These are phyloP conservation scores for Carlito syrichta DNA, from an alignment of 2,113 vertebrate species.

Conservation along the genomic window DNA sequence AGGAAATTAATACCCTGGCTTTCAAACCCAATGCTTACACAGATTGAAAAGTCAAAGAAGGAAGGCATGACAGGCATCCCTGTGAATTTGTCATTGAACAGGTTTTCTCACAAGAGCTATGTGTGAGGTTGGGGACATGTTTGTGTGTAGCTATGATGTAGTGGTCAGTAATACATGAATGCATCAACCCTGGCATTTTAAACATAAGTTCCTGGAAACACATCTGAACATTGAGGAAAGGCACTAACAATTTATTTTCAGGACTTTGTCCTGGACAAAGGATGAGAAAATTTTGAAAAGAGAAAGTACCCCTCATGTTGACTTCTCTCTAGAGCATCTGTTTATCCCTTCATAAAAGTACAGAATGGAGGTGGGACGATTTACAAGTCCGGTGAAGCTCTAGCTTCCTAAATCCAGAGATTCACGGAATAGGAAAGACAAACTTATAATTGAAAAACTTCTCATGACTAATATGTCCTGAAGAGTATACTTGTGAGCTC, in stretches of 20 bases:
- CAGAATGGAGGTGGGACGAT: background rate
- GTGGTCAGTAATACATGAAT: background rate
- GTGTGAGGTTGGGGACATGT: background rate
- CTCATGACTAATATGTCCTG: background rate
- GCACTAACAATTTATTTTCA: background rate
- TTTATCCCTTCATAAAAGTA: background rate
- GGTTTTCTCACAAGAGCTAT: background rate
- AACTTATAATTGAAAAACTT: background rate
- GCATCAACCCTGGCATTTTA: background rate
- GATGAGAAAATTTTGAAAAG: background rate
- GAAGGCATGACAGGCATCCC: background rate
- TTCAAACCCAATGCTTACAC: background rate
- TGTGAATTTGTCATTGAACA: background rate
- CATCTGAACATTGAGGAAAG: background rate
- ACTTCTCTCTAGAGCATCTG: background rate
- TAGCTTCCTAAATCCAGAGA: background rate
- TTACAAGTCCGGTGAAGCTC: background rate
- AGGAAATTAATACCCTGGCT: background rate
- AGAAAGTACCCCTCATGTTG: background rate
- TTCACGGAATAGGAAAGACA: background rate
- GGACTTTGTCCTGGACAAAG: background rate
- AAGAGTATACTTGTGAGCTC: background rate
- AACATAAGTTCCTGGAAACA: background rate
- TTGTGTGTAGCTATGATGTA: background rate
- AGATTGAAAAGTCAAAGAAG: background rate